Conservation (phyloP, 2,888 invertebrate genomes). For the Epirrhoe alternata region DNA sequence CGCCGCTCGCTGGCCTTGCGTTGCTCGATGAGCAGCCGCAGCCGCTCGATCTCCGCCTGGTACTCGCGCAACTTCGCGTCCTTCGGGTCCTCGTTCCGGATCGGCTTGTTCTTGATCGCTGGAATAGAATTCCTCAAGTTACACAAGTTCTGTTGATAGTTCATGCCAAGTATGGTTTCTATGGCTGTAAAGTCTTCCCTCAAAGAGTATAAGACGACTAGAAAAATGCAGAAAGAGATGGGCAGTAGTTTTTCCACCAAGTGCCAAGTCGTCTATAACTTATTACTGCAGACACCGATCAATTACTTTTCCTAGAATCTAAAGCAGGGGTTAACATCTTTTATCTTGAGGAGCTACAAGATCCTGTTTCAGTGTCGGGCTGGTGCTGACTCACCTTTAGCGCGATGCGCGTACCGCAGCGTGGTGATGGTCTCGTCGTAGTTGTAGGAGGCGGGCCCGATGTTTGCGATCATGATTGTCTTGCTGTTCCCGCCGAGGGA, state of each 20-base stretch:
- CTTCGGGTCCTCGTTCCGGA: constrained; percentile 99
- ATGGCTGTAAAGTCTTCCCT: too few species aligned
- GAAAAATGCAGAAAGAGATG: too few species aligned
- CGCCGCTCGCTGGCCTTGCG: constrained; percentile 62
- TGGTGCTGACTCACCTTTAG: constrained; percentile 86
- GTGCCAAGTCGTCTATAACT: too few species aligned
- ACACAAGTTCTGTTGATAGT: neutral
- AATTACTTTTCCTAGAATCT: too few species aligned
- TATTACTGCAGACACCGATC: too few species aligned
- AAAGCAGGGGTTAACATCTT: too few species aligned
- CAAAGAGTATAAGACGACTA: too few species aligned
- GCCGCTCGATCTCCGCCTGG: constrained; percentile 95
- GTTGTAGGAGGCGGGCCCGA: constrained; percentile 98
- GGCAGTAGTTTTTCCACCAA: too few species aligned
- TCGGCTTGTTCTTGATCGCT: constrained; percentile 99
- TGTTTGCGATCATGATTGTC: constrained; percentile 99
- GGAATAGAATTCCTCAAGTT: constrained; percentile 16
- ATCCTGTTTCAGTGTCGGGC: neutral
- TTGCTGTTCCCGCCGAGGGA: constrained; percentile 99
- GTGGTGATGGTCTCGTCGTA: constrained; percentile 99
- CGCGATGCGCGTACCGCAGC: constrained; percentile 97
- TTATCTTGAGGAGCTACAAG: too few species aligned
- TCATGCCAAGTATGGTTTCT: too few species aligned
- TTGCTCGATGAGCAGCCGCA: constrained; percentile 81
- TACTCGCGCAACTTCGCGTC: constrained; percentile 98